These are phyloP conservation scores for Chelonoidis abingdonii DNA, from an alignment of 2,113 vertebrate genomes.

Conservation along the genomic window DNA sequence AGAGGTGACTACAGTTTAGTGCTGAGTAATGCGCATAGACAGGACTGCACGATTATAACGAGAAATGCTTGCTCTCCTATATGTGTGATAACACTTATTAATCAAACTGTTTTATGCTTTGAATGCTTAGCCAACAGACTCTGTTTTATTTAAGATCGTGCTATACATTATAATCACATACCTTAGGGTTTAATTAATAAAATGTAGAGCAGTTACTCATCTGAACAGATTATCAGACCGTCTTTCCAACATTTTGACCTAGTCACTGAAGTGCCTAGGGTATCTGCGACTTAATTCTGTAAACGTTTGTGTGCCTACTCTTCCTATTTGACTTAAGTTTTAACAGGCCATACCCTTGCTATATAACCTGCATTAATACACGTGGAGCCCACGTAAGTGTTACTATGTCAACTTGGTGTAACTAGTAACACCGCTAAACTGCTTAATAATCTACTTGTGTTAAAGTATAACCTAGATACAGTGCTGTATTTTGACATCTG, in stretches of 20 bases:
- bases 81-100: rapidly evolving
- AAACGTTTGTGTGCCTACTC: background rate
- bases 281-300: background rate
- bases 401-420: conserved; percentile 42
- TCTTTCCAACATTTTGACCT: background rate
- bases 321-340: background rate
- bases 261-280: rapidly evolving
- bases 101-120: rapidly evolving
- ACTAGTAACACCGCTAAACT: background rate
- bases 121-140: background rate
- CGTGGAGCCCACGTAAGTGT: background rate
- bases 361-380: conserved; percentile 43
- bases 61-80: background rate
- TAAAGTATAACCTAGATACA: background rate
- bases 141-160: background rate
- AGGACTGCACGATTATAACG: too few relatives aligned
- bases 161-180: rapidly evolving
- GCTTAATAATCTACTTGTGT: background rate
- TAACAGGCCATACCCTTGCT: background rate
- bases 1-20: background rate
- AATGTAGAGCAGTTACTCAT: background rate
- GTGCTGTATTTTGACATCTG: background rate
- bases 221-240: rapidly evolving
- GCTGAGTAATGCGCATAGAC: too few relatives aligned
- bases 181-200: background rate